Base-by-base conservation (phyloP, 2,888 invertebrate genomes). In the Eupeodes latifasciatus region DNA sequence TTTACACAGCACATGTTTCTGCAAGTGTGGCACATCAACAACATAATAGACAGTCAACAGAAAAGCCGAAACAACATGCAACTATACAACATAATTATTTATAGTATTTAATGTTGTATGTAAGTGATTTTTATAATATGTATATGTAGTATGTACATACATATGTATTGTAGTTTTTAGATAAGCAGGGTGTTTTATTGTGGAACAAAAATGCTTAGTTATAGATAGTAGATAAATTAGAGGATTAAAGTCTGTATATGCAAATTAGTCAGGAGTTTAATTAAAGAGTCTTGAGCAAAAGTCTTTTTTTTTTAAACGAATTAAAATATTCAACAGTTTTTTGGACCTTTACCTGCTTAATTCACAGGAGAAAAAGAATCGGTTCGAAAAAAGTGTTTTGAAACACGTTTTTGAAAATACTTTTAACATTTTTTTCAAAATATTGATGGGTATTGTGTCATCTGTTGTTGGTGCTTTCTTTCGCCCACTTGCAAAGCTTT, bases 1-100 rank as follows among this genome's bases (percentile, higher is more conserved):
- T 36, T 76, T 78, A 49, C 59, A 59, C 16, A 62, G 62, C 77
- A 67, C 67, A 59, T 77, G 67, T 47, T 77, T 67, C 47, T 36
- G 16, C 62, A 7, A 36, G n/a, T 34, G 47, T 55, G 34, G 59
- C 19, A 78, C 16, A 67, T 40, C 11, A 62, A 61, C 36, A 61
- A 61, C 53, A 6, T n/a, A 53, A 16, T 16, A 9, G 9, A n/a
- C 7, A 5, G 6, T 16, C 53, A 9, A 16, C 36, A 61, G 12
- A 40, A 62, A 34, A 16, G 62, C 16, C 62, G 62, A 44, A 40
- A 62, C 11, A 44, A 44, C 61, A 62, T 62, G 11, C 10, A 40
- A 62, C 62, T 36, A 62, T 62, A 16, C 16, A 40, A 62, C 62
- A 62, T 16, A 44, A 62, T 62, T 10, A n/a, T 5, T 51, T 36